Percentiles rank a stretch among this genome's conserved stretches.
These are phyloP conservation scores for Drosophila borborema DNA, from an alignment of 2,888 invertebrate genomes.

Conservation along the genomic window DNA sequence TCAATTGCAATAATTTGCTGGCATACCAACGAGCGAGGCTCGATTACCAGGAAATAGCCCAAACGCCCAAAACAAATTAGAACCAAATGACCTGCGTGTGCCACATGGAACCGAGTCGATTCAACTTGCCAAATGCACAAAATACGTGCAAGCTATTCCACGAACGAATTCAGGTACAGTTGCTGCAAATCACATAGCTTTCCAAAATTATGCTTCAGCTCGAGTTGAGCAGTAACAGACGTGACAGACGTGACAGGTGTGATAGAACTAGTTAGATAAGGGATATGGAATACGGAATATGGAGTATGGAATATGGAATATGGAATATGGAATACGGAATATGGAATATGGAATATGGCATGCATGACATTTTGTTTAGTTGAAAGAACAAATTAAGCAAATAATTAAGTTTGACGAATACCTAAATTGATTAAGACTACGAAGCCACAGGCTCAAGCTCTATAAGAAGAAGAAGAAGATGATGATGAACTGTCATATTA, in stretches of 20 bases:
- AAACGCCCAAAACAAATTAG: slow-evolving; percentile 27
- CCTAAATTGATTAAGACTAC: no score
- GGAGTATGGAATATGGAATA: neutral
- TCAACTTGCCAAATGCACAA: slow-evolving; percentile 11
- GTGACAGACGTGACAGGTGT: no score
- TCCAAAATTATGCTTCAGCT: neutral
- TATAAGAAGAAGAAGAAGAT: no score
- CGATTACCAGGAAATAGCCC: slow-evolving; percentile 64
- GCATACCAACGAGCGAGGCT: slow-evolving; percentile 47
- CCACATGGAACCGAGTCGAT: neutral
- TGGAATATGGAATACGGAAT: neutral
- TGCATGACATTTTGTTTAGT: neutral
- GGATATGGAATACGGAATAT: no score
- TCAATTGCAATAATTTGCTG: slow-evolving; percentile 77
- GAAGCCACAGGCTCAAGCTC: no score
- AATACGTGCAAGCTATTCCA: slow-evolving; percentile 25
- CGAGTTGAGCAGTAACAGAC: no score
- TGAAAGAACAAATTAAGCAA: no score
- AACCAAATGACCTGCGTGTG: slow-evolving; percentile 28
- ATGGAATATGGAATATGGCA: neutral
- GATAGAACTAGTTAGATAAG: neutral
- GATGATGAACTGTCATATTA: no score
- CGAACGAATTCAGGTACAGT: slow-evolving; percentile 23
- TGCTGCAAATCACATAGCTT: slow-evolving; percentile 3
- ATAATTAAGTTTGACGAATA: no score